A percentile compares a stretch with the other conserved stretches of the same genome.
These are phyloP conservation scores for Paedocypris sp. DNA, from an alignment of 2,113 vertebrate genomes.

Conservation along the genomic window DNA sequence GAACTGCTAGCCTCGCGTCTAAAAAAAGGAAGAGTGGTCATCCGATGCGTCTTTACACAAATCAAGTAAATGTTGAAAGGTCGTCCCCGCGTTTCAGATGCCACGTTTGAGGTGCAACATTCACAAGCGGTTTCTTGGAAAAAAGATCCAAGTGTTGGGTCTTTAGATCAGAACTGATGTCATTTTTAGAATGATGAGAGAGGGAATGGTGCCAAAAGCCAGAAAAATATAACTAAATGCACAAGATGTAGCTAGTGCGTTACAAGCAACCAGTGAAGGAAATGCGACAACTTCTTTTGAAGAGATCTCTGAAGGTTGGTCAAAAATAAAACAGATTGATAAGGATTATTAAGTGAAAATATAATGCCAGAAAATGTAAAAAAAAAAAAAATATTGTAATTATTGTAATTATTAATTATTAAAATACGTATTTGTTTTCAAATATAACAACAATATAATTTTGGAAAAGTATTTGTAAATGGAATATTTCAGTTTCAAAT, in stretches of 20 bases:
- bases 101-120: background rate
- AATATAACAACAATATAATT: too few species aligned
- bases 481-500: too few species aligned
- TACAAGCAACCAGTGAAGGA: background rate
- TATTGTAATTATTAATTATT: too few species aligned
- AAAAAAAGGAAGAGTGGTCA: slow-evolving; percentile 24
- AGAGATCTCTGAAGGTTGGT: too few species aligned
- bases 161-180: background rate
- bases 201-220: background rate
- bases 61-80: background rate
- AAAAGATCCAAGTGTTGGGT: background rate
- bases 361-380: too few species aligned
- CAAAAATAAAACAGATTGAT: too few species aligned
- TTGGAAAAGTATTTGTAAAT: too few species aligned
- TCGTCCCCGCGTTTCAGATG: background rate
- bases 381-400: too few species aligned
- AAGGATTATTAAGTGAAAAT: too few species aligned
- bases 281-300: too few species aligned
- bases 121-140: background rate
- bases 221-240: background rate
- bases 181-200: background rate
- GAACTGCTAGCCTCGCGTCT: slow-evolving; percentile 16
- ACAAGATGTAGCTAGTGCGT: too few species aligned
- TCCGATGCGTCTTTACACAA: slow-evolving; percentile 24
- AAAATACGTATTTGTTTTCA: too few species aligned